Evolutionary conservation across 2,113 vertebrate species (phyloP), one percentile per base, ranked within the genome.

Genomic region (Gnathonemus longibarbis): DNA sequence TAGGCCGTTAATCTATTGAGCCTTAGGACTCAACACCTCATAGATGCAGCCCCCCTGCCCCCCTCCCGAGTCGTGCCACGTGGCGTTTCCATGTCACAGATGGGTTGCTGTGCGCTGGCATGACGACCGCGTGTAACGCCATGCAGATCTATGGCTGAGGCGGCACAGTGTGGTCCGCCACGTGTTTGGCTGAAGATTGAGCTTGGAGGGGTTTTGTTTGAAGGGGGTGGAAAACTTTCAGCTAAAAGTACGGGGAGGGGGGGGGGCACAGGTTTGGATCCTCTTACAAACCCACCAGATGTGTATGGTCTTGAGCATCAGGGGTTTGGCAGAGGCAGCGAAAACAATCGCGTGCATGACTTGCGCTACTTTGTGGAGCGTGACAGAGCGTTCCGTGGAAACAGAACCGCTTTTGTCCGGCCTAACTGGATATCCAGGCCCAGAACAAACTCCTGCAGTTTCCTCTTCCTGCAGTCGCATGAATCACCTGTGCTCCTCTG

Each of bases 281-380:
- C 74, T 80, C 74, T 80, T 80, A 80, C 74, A 80, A 80, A 35
- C 5, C 74, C 5, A 19, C 74, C 74, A 80, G 74, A 80, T 80
- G 74, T 80, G 35, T 80, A 80, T 21, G 35, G 27, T 42, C 74
- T 80, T 80, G 35, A 39, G 74, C 31, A 80, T 80, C 74, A 42
- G 74, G 35, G 15, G 35, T 80, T 80, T 80, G 74, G 74, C 74
- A 42, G 35, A 80, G 74, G 31, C 74, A 80, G 74, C 2, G 35
- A 80, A 80, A 80, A 80, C 74, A 80, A 80, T 80, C 35, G 74
- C 17, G 74, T 42, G 74, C 35, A 80, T 80, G 74, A 80, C 74
- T 80, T 80, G 74, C 35, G 74, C 35, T 80, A 80, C 74, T 80
- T 80, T 80, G 35, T 80, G 74, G 74, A 80, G 74, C 35, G 74